A percentile compares a stretch with the other conserved stretches of the same genome.
Conservation (phyloP, 2,888 invertebrate genomes). For the Agriotes lineatus region DNA sequence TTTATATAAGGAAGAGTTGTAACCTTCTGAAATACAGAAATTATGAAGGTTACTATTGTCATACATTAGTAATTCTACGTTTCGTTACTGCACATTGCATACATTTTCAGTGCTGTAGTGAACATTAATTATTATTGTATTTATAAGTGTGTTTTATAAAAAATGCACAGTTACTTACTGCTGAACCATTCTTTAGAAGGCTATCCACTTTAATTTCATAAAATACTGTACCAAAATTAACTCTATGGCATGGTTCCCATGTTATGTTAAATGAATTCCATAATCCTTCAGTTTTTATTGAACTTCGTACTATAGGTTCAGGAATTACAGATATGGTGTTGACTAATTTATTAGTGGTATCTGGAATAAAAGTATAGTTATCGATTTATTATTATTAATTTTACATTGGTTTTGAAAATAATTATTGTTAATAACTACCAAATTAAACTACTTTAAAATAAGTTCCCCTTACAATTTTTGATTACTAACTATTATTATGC, state of each 20-base stretch:
- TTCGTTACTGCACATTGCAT: background rate
- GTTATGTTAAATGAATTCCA: slow-evolving; percentile 87
- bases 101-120: background rate
- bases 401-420: too few species aligned
- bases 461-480: too few species aligned
- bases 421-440: too few species aligned
- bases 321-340: slow-evolving; percentile 78
- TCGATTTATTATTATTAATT: too few species aligned
- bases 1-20: slow-evolving; percentile 69
- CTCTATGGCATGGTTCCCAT: slow-evolving; percentile 81
- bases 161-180: slow-evolving; percentile 62
- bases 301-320: slow-evolving; percentile 74
- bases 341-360: slow-evolving; percentile 47
- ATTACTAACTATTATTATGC: too few species aligned
- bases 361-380: slow-evolving; percentile 34
- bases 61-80: too few species aligned
- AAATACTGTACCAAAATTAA: slow-evolving; percentile 84
- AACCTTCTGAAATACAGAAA: slow-evolving; percentile 63
- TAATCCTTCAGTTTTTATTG: slow-evolving; percentile 79
- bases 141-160: background rate
- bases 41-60: too few species aligned
- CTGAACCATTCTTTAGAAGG: slow-evolving; percentile 72
- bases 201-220: slow-evolving; percentile 83
- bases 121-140: background rate
- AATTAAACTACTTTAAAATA: too few species aligned